Evolutionary conservation across 2,797 vertebrate genomes (phyloP), one percentile per base, ranked within the genome.

Genomic region (Clarias laeviceps): DNA sequence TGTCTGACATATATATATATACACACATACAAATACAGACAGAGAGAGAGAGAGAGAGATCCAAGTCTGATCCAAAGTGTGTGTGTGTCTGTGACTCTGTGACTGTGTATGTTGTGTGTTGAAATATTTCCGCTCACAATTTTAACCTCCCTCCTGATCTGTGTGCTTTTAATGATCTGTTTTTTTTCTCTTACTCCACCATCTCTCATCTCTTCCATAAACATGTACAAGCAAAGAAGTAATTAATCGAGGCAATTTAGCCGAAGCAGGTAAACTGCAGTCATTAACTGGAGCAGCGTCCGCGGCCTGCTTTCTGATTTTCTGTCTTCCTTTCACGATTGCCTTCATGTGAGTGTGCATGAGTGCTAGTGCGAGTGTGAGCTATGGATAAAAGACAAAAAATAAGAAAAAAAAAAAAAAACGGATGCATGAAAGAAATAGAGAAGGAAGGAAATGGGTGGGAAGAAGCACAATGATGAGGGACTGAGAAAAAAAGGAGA

Each of bases 291-390:
- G 37, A 65, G 24, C 59, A 94, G 93, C 77, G 20, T 22, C 84
- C 93, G 88, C 86, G 90, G 91, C 89, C 91, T 92, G 91, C 91
- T 92, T 93, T 62, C 59, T n/a, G 32, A 40, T 92, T 76, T 56
- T 22, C 91, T 92, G 88, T 95, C 95, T 95, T 93, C 93, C 93
- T 94, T 94, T 93, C 92, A 93, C 94, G 93, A 93, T 87, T 32
- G 11, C 37, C 15, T 62, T 37, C 14, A 40, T 37, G 57, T 4
- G 77, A n/a, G 50, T 72, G 79, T 61, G n/a, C 27, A 24, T 68
- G 59, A 5, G 54, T 72, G 65, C 3, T n/a, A 56, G 7, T 76
- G 29, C 1, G 57, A 20, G 69, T 8, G 70, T 7, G 32, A 34
- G 82, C 11, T 9, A 57, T 32, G 27, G 80, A 61, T 50, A 15